phyloP scores from a whole-genome alignment of 2,888 invertebrate genomes.

The Beris chalybata region DNA sequence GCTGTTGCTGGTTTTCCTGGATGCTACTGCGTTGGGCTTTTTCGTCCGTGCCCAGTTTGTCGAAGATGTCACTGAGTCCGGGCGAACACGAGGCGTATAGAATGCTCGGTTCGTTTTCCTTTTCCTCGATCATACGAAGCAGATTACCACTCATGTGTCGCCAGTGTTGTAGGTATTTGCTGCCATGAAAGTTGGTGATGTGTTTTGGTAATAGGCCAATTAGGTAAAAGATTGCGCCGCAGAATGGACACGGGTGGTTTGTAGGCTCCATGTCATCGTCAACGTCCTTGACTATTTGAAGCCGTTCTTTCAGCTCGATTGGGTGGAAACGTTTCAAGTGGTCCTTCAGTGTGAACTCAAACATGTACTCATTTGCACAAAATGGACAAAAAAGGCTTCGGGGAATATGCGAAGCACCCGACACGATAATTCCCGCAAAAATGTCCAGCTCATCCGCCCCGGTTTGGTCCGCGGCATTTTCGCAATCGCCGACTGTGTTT shows the following conservation, averaged over 20 bases:
- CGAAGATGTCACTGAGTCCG: conserved; percentile 40
- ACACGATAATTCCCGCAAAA: conserved; percentile 8
- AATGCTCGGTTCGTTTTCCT: conserved; percentile 35
- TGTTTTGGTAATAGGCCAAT: conserved; percentile 39
- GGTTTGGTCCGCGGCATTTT: too few species aligned
- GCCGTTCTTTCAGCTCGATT: conserved; percentile 29
- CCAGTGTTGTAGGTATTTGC: conserved; percentile 38
- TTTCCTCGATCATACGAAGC: conserved; percentile 1
- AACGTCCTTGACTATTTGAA: conserved; percentile 10
- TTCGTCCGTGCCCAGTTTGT: conserved; percentile 35
- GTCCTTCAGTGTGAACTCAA: conserved; percentile 41
- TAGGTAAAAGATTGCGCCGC: conserved; percentile 39
- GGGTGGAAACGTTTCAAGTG: conserved; percentile 40
- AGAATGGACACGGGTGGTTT: conserved; percentile 37
- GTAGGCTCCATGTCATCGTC: conserved; percentile 6
- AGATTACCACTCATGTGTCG: conserved; percentile 33
- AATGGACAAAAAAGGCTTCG: conserved; percentile 40
- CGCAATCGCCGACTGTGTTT: too few species aligned
- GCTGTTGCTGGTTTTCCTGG: conserved; percentile 8
- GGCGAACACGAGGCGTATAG: conserved; percentile 39
- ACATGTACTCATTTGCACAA: conserved; percentile 41
- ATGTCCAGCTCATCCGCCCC: neutral
- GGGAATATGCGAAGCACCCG: conserved; percentile 34
- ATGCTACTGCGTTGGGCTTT: too few species aligned
- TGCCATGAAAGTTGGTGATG: conserved; percentile 38